These are phyloP conservation scores for Tinea semifulvella DNA, from an alignment of 2,888 invertebrate species.

Conservation along the genomic window DNA sequence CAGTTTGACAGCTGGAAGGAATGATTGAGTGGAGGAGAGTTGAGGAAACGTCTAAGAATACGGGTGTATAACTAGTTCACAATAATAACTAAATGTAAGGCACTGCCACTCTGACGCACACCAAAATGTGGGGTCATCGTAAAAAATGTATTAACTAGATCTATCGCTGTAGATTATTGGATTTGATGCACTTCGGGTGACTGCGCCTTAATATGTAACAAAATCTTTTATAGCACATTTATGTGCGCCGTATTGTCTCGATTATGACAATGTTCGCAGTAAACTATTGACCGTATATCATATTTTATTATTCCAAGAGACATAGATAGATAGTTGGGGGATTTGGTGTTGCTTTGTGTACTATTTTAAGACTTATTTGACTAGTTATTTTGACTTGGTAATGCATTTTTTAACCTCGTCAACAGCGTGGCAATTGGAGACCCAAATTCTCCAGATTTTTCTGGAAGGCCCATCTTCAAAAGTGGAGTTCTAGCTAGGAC, in stretches of 20 bases:
- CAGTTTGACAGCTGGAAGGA: too few relatives aligned
- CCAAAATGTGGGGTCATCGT: conserved; percentile 15
- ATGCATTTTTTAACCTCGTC: neutral
- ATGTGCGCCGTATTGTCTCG: conserved; percentile 25
- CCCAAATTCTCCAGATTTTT: too few relatives aligned
- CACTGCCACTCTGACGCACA: conserved; percentile 12
- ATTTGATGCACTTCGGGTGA: conserved; percentile 24
- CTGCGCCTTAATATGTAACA: conserved; percentile 30
- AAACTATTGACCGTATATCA: conserved; percentile 7
- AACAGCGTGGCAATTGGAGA: too few relatives aligned
- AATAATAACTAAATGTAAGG: conserved; percentile 12
- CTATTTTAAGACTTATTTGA: conserved; percentile 33
- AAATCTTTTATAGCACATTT: conserved; percentile 33
- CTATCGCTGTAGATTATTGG: conserved; percentile 10
- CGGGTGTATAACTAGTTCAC: too few relatives aligned
- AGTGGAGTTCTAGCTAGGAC: too few relatives aligned
- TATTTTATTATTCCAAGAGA: conserved; percentile 2
- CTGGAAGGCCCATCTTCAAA: too few relatives aligned
- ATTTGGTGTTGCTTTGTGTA: too few relatives aligned
- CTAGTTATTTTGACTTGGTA: neutral
- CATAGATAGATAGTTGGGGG: too few relatives aligned
- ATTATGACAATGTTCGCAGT: conserved; percentile 2
- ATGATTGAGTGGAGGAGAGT: too few relatives aligned
- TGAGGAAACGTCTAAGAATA: too few relatives aligned
- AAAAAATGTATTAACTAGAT: conserved; percentile 15